phyloP scores from a whole-genome alignment of 2,888 invertebrate species.

The Polymixis lichenea region DNA sequence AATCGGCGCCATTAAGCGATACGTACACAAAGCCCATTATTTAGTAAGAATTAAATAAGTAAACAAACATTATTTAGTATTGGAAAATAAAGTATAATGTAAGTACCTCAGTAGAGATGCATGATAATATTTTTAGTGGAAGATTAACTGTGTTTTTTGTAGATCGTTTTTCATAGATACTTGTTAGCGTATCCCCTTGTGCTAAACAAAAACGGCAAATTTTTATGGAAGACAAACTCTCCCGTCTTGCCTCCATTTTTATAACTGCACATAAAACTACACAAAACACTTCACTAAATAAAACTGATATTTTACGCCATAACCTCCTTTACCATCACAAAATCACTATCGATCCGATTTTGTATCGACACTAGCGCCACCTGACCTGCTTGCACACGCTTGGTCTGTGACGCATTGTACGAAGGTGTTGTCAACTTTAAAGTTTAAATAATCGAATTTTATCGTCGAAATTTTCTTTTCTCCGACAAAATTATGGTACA shows the following conservation, averaged over 20 bases:
- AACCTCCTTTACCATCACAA: conserved; percentile 76
- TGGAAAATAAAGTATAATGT: conserved; percentile 39
- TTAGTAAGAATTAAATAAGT: conserved; percentile 14
- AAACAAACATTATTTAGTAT: conserved; percentile 9
- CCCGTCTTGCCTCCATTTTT: conserved; percentile 91
- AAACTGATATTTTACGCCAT: conserved; percentile 73
- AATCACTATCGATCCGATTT: conserved; percentile 52
- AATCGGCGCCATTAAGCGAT: conserved; percentile 65
- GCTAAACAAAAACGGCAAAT: conserved; percentile 94
- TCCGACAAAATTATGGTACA: neutral
- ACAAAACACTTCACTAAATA: conserved; percentile 64
- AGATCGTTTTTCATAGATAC: conserved; percentile 91
- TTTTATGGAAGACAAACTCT: conserved; percentile 91
- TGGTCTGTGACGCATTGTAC: conserved; percentile 42
- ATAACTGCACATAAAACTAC: conserved; percentile 46
- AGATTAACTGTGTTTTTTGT: conserved; percentile 92
- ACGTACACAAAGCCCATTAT: conserved; percentile 36
- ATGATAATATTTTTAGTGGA: conserved; percentile 94
- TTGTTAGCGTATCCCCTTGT: conserved; percentile 91
- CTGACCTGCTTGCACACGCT: conserved; percentile 67
- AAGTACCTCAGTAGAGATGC: conserved; percentile 94
- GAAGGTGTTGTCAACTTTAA: neutral
- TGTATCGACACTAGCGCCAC: conserved; percentile 76
- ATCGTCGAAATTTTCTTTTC: neutral
- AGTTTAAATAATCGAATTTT: neutral